Percentiles rank a stretch among this genome's conserved stretches.
Conservation (phyloP, 2,797 vertebrate genomes). For the Crenichthys baileyi region DNA sequence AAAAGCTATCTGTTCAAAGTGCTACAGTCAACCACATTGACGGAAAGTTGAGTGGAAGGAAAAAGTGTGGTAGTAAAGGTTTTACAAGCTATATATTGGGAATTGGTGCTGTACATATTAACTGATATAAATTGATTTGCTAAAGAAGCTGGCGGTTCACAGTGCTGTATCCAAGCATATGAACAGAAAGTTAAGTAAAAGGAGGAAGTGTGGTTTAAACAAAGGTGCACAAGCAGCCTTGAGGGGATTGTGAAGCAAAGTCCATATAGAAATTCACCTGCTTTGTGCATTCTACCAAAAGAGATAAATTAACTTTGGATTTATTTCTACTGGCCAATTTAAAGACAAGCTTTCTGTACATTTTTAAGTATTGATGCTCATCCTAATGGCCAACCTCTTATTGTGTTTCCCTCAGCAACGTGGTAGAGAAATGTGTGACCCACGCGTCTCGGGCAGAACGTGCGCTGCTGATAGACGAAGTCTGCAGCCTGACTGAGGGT, state of each 20-base stretch:
- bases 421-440: slow-evolving; percentile 98
- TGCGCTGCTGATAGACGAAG: slow-evolving; percentile 96
- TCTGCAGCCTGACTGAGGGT: slow-evolving; percentile 99
- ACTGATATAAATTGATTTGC: neutral
- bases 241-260: no score
- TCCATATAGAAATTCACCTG: neutral
- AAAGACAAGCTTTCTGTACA: neutral
- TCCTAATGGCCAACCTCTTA: neutral
- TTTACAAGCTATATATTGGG: no score
- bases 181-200: neutral
- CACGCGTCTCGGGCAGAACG: slow-evolving; percentile 96
- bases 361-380: neutral
- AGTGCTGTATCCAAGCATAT: neutral
- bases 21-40: neutral
- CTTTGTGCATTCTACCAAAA: neutral
- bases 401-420: slow-evolving; percentile 83
- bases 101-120: neutral
- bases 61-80: neutral
- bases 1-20: no score
- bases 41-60: neutral
- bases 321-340: neutral
- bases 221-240: neutral
- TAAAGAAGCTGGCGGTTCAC: neutral
- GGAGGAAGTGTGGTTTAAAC: neutral
- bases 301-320: neutral